These are phyloP conservation scores for Caenorhabditis macrosperma DNA, from an alignment of 2,888 invertebrate species.

Conservation along the genomic window DNA sequence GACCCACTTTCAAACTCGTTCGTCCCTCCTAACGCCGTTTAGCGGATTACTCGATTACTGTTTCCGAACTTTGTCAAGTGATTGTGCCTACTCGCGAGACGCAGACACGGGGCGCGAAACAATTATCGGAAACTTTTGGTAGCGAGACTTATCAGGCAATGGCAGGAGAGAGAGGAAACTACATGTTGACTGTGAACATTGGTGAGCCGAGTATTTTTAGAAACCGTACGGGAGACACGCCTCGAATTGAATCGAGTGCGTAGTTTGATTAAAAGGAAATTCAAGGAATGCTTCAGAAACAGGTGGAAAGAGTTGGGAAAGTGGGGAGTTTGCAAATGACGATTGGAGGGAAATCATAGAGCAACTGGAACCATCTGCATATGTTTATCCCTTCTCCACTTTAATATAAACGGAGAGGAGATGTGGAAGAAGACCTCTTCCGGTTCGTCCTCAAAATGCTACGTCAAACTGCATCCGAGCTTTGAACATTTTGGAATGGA, in stretches of 20 bases:
- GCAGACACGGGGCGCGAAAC: conserved; percentile 1
- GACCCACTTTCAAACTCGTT: conserved; percentile 1
- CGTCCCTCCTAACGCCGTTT: background rate
- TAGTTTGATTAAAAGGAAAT: conserved; percentile 2
- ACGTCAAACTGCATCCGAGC: too few species aligned
- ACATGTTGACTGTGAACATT: background rate
- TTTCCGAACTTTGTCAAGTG: conserved; percentile 14
- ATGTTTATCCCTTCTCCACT: conserved; percentile 3
- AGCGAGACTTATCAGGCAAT: conserved; percentile 12
- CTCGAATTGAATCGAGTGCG: background rate
- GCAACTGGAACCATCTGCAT: background rate
- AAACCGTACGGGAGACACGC: background rate
- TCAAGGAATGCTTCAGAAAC: background rate
- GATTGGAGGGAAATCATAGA: background rate
- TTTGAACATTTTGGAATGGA: too few species aligned
- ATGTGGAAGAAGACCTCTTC: too few species aligned
- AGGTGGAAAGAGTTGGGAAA: background rate
- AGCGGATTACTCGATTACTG: conserved; percentile 28
- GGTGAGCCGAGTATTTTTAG: conserved; percentile 12
- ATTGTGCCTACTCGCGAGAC: background rate
- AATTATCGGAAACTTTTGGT: conserved; percentile 13
- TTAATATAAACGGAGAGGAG: background rate
- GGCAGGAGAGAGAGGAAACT: background rate
- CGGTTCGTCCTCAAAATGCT: too few species aligned
- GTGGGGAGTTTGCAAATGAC: background rate